Evolutionary conservation across 2,113 vertebrate species (phyloP).

Genomic region (Dicerorhinus sumatrensis): DNA sequence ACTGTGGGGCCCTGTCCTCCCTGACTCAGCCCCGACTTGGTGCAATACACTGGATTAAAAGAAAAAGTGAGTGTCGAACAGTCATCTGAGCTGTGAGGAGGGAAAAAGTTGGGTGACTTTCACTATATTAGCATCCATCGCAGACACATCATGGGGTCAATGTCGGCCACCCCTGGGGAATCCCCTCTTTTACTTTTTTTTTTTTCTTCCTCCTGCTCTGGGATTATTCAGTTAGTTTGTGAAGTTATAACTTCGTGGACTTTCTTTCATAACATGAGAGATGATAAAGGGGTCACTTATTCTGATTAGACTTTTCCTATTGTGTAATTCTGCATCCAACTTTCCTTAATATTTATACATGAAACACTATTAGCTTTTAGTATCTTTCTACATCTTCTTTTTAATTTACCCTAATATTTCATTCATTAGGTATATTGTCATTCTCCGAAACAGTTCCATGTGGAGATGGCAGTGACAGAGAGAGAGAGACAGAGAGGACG

Average conservation of each 20-base stretch:
- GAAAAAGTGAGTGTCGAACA: neutral
- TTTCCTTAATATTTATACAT: neutral
- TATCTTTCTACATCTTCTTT: neutral
- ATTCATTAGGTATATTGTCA: neutral
- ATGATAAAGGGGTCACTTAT: neutral
- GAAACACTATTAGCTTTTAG: neutral
- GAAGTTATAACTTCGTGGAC: neutral
- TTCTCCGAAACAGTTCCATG: neutral
- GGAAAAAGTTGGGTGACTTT: rapidly evolving
- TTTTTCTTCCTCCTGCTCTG: neutral
- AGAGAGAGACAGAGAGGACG: neutral
- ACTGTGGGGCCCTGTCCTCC: no score
- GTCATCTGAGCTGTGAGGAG: no score
- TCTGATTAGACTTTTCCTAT: neutral
- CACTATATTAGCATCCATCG: rapidly evolving
- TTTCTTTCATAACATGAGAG: neutral
- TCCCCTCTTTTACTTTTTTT: neutral
- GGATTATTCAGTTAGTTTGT: neutral
- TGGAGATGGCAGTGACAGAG: neutral
- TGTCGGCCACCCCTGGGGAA: neutral
- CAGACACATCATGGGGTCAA: neutral
- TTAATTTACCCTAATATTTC: neutral
- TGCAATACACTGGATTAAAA: neutral
- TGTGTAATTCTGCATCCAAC: neutral
- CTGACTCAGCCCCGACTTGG: neutral